These are phyloP conservation scores for Leptinotarsa rubiginosa DNA, from an alignment of 2,888 invertebrate genomes.

Conservation along the genomic window DNA sequence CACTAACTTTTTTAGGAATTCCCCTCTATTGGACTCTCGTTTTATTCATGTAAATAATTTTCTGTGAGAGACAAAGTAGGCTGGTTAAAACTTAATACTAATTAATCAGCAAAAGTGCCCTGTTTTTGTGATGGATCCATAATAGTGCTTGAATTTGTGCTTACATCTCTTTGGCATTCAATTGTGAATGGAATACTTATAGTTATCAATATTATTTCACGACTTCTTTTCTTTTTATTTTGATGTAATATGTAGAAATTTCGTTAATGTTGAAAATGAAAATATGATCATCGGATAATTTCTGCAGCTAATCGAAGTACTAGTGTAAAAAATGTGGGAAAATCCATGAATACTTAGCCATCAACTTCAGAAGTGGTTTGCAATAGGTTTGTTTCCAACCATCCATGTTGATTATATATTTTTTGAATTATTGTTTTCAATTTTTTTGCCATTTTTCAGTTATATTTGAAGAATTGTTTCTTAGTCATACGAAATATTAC, in stretches of 20 bases:
- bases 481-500: no score
- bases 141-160: slow-evolving; percentile 50
- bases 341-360: not conserved
- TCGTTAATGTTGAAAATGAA: slow-evolving; percentile 29
- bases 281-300: slow-evolving; percentile 28
- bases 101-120: slow-evolving; percentile 53
- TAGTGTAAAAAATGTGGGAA: not conserved
- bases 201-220: slow-evolving; percentile 14
- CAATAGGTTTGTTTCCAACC: not conserved
- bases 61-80: slow-evolving; percentile 34
- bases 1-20: slow-evolving; percentile 74
- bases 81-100: slow-evolving; percentile 22
- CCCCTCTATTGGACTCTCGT: slow-evolving; percentile 66
- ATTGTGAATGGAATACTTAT: slow-evolving; percentile 21
- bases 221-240: slow-evolving; percentile 13
- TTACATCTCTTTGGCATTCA: slow-evolving; percentile 43
- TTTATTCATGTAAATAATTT: slow-evolving; percentile 64
- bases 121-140: slow-evolving; percentile 49
- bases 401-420: not conserved
- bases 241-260: slow-evolving; percentile 28
- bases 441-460: no score
- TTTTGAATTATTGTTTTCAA: no score
- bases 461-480: no score
- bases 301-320: slow-evolving; percentile 6
- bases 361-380: not conserved